These are phyloP conservation scores for Dreissena polymorpha DNA, from an alignment of 1,140 invertebrate genomes.

Conservation along the genomic window DNA sequence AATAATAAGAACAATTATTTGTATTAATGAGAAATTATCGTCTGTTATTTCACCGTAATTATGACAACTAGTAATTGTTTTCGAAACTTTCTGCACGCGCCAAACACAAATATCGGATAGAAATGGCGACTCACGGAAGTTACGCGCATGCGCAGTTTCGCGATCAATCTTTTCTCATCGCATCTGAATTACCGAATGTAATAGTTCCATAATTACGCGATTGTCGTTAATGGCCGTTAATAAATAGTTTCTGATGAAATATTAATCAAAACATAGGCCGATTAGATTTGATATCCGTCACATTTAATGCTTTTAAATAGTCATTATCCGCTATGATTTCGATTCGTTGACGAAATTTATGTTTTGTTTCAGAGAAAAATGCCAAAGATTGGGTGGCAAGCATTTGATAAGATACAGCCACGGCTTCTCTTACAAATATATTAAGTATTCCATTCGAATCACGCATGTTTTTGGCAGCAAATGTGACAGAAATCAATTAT, in stretches of 20 bases:
- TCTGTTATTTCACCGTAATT: constrained; percentile 27
- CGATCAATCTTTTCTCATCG: constrained; percentile 26
- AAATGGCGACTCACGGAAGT: constrained; percentile 30
- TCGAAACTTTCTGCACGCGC: constrained; percentile 37
- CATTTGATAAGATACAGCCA: too few species aligned
- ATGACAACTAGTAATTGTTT: constrained; percentile 26
- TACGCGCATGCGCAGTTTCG: background rate
- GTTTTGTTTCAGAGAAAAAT: background rate
- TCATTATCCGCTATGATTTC: constrained; percentile 30
- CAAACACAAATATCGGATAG: constrained; percentile 21
- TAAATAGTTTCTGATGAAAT: constrained; percentile 10
- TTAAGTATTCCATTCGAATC: too few species aligned
- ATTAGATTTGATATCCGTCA: background rate
- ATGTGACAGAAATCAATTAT: too few species aligned
- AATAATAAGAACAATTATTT: constrained; percentile 47
- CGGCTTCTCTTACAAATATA: too few species aligned
- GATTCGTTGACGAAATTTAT: background rate
- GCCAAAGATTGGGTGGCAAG: too few species aligned
- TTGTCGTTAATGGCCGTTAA: background rate
- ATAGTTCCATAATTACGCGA: background rate
- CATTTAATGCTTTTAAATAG: constrained; percentile 32
- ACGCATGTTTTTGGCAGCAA: too few species aligned
- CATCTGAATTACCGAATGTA: constrained; percentile 2
- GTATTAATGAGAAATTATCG: constrained; percentile 43
- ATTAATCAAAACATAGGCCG: constrained; percentile 40